Percentiles rank a stretch among this genome's conserved stretches.
Conservation (phyloP, 2,888 invertebrate genomes). For the Epinotia ramella region DNA sequence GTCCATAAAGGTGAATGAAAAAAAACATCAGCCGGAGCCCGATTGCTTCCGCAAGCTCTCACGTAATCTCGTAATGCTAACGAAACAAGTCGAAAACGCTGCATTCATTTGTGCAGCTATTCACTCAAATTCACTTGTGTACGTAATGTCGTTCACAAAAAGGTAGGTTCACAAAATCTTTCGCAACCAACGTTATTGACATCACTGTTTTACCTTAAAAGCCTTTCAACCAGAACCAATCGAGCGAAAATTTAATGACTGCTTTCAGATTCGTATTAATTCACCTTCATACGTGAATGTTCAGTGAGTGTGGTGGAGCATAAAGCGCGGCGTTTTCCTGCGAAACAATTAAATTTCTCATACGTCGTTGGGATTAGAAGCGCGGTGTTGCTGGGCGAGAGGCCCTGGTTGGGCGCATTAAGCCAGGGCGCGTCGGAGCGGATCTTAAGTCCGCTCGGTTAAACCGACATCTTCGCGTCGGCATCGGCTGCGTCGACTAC, state of each 20-base stretch:
- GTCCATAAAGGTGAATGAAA: constrained; percentile 60
- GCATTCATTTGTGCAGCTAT: constrained; percentile 31
- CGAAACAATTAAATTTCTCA: constrained; percentile 82
- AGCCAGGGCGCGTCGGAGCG: constrained; percentile 65
- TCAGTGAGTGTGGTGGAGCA: constrained; percentile 67
- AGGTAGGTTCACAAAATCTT: constrained; percentile 60
- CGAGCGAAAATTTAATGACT: constrained; percentile 82
- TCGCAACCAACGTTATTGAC: constrained; percentile 67
- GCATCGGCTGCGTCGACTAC: constrained; percentile 58
- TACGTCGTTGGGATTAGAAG: constrained; percentile 73
- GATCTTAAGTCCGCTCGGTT: constrained; percentile 75
- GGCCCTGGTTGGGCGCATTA: constrained; percentile 60
- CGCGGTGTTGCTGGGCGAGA: constrained; percentile 63
- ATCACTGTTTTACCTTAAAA: constrained; percentile 76
- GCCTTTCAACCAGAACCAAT: constrained; percentile 77
- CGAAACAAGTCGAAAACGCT: constrained; percentile 45
- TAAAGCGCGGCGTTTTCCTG: constrained; percentile 74
- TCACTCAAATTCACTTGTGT: constrained; percentile 39
- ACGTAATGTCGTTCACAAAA: constrained; percentile 48
- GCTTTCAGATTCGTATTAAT: constrained; percentile 79
- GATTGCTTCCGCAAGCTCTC: constrained; percentile 51
- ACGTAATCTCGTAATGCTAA: constrained; percentile 42
- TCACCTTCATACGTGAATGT: constrained; percentile 70
- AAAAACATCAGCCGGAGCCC: constrained; percentile 57
- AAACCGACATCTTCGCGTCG: constrained; percentile 69